Base-by-base conservation (phyloP, 2,113 vertebrate species). In the Melanostigma gelatinosum region DNA sequence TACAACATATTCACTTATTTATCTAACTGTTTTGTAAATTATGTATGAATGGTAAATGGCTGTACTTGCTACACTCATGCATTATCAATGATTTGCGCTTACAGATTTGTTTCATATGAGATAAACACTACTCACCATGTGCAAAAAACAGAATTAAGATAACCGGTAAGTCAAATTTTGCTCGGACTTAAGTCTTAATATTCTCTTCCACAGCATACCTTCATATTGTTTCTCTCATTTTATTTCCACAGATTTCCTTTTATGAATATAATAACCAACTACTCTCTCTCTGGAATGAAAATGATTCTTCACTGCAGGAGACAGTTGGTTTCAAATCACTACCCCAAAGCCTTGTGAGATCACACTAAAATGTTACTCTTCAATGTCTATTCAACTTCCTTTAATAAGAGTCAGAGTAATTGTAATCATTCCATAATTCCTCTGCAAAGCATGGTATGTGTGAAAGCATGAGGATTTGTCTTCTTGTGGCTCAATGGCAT, bases 31-130 rank as follows among this genome's bases (percentile, higher is more conserved):
- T 80, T 71, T 48, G 27, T 77, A 38, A 54, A 64, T 76, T 54
- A 67, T 78, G 48, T 48, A 81, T 60, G 40, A 34, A 54, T 79
- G n/a, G 4, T 38, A 77, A 87, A 80, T 78, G 60, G 54, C 13
- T 34, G 27, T 52, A 61, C 29, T 68, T 63, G 36, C 36, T 71
- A 34, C 36, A 78, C 13, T 75, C 69, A 75, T 80, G 64, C 38
- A 77, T 84, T 29, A 4, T 61, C 32, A 8, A 85, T 71, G 58
- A 69, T 44, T 22, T 18, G 12, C 29, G 46, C 58, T 16, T 12
- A 57, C 22, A 62, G 46, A 65, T 81, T 54, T 70, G 48, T 80
- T 72, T 79, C 29, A 40, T 36, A 20, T 72, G n/a, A 60, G 50
- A 75, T 72, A 44, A 72, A 80, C 61, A 76, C 46, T 13, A 44